phyloP scores from a whole-genome alignment of 2,113 vertebrate genomes.

The Hypomesus transpacificus region DNA sequence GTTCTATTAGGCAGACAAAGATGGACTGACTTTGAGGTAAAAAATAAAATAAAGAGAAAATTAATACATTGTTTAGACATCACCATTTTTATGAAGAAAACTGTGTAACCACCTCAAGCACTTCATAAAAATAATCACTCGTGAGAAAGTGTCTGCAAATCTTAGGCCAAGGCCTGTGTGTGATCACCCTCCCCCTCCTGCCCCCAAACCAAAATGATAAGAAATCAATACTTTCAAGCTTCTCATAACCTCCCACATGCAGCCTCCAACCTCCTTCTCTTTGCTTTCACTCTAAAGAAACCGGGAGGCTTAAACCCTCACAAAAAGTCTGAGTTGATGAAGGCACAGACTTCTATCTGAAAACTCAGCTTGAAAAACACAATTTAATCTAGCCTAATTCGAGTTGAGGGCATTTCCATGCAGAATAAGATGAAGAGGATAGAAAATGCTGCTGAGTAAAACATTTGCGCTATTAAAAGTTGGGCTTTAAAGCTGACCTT shows the following conservation, averaged over 20 bases:
- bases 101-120: neutral
- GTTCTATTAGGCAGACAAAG: no score
- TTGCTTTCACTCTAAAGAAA: neutral
- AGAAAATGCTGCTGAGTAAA: neutral
- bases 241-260: neutral
- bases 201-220: neutral
- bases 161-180: conserved; percentile 1
- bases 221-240: neutral
- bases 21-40: no score
- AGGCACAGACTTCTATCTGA: neutral
- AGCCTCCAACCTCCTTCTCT: neutral
- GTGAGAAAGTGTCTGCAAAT: conserved; percentile 32
- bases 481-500: conserved; percentile 16
- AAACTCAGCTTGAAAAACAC: neutral
- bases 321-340: conserved; percentile 15
- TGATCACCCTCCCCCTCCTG: neutral
- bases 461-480: conserved; percentile 35
- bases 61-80: neutral
- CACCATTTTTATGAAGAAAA: conserved; percentile 21
- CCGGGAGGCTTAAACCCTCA: conserved; percentile 23
- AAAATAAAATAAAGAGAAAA: no score
- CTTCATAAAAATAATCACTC: conserved; percentile 19
- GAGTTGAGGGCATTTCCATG: neutral
- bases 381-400: neutral
- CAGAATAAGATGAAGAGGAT: neutral